A percentile compares a stretch with the other conserved stretches of the same genome.
Conservation (phyloP, 2,113 vertebrate species). For the Antigone vipio region DNA sequence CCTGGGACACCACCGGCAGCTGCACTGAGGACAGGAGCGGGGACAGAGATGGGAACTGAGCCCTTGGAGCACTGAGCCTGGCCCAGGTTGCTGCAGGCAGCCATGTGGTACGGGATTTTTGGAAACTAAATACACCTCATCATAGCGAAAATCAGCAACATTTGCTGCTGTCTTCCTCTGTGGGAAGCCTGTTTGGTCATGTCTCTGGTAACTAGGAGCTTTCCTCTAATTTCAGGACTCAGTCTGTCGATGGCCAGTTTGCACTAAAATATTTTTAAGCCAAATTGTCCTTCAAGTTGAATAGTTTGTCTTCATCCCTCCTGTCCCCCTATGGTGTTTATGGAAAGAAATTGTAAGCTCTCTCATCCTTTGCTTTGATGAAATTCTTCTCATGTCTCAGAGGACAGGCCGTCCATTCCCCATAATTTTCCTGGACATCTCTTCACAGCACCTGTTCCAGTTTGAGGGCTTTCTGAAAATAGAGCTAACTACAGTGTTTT, state of each 20-base stretch:
- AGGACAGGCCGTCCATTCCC: neutral
- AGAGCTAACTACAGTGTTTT: neutral
- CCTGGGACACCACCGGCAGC: neutral
- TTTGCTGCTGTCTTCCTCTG: neutral
- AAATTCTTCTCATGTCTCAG: neutral
- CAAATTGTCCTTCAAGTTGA: neutral
- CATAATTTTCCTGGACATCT: neutral
- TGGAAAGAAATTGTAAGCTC: neutral
- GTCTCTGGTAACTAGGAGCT: neutral
- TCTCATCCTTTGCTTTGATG: neutral
- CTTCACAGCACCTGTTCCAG: neutral
- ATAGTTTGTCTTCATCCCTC: neutral
- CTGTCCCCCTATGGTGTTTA: neutral
- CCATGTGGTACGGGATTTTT: neutral
- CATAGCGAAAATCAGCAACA: rapidly evolving
- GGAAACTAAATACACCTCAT: neutral
- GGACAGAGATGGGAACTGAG: neutral
- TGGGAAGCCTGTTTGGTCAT: neutral
- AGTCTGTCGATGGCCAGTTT: neutral
- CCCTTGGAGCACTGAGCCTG: neutral
- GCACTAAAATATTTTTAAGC: neutral
- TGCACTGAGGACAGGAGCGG: neutral
- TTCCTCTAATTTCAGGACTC: neutral
- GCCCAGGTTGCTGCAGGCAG: neutral
- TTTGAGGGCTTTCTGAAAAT: neutral